Base-by-base conservation (phyloP, 2,797 vertebrate genomes). In the Trematomus bernacchii region DNA sequence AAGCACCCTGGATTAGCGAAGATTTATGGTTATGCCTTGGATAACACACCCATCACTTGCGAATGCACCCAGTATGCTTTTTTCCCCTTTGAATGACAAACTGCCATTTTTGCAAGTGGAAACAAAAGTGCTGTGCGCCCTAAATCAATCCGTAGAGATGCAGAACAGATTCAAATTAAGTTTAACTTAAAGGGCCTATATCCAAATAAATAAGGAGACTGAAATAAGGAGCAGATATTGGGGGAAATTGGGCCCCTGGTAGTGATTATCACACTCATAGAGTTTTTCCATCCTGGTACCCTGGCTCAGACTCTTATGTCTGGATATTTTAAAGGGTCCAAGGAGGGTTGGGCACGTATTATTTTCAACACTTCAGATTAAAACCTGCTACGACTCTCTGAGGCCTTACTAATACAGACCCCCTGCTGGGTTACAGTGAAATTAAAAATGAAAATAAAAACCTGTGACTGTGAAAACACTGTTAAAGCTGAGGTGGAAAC, bases 311-410 rank as follows among this genome's bases (percentile, higher is more conserved):
- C 77, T 84, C 77, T 70, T 16, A 76, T 50, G 85, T 85, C 89
- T 84, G 79, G 85, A 80, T 75, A 73, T 75, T 89, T 92, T 89
- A 90, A 90, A 87, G 61, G 77, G 85, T 60, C 89, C 81, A 5
- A 27, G 30, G 90, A 90, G 88, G 59, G 71, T 66, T 83, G 64
- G 68, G 69, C 68, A 82, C 63, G 83, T 87, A 90, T 90, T 88
- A 90, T 90, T 91, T 93, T 92, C 88, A 90, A 87, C 86, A 91
- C 85, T 85, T 88, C 65, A 86, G 88, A 92, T 89, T 90, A 91
- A 89, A 86, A 51, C 51, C 63, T 72, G 79, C 66, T 81, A 85
- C 44, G 60, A 68, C 87, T 86, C 91, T 87, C 89, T 13, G 71
- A 79, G 70, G 87, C 73, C 76, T 77, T 62, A 70, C 84, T 88